Conservation (phyloP, 2,888 invertebrate genomes). For the Pyrocoelia pectoralis region DNA sequence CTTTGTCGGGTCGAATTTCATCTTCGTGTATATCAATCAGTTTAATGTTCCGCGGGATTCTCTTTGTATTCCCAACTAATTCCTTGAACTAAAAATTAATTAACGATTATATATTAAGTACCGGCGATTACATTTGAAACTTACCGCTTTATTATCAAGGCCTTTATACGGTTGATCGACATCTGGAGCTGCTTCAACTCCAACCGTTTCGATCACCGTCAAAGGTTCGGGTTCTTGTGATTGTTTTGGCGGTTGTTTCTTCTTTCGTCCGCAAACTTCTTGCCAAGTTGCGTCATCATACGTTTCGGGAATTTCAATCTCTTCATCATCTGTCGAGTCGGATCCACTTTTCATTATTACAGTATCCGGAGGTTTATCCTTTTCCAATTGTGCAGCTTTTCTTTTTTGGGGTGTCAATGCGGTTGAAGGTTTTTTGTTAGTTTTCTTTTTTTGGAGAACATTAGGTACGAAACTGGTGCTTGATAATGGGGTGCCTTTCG, state of each 20-base stretch:
- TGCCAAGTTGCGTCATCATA: slow-evolving; percentile 61
- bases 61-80: slow-evolving; percentile 72
- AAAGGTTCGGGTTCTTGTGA: slow-evolving; percentile 56
- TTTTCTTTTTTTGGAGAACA: slow-evolving; percentile 60
- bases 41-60: slow-evolving; percentile 72
- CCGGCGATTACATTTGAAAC: slow-evolving; percentile 27
- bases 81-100: slow-evolving; percentile 71
- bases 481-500: slow-evolving; percentile 61
- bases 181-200: slow-evolving; percentile 59
- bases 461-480: slow-evolving; percentile 61
- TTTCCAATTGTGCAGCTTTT: slow-evolving; percentile 45
- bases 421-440: slow-evolving; percentile 41
- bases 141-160: slow-evolving; percentile 61
- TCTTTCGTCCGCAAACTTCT: slow-evolving; percentile 60
- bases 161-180: slow-evolving; percentile 60
- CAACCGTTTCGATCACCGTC: not conserved
- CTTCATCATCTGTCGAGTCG: slow-evolving; percentile 57
- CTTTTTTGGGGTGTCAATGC: slow-evolving; percentile 46
- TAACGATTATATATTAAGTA: slow-evolving; percentile 24
- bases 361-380: slow-evolving; percentile 33
- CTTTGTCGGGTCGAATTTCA: slow-evolving; percentile 80
- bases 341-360: not conserved
- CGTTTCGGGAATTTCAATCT: slow-evolving; percentile 60
- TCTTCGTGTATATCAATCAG: slow-evolving; percentile 85
- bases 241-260: slow-evolving; percentile 52